These are phyloP conservation scores for Cichlasoma orientale DNA, from an alignment of 2,797 vertebrate genomes.

Conservation along the genomic window DNA sequence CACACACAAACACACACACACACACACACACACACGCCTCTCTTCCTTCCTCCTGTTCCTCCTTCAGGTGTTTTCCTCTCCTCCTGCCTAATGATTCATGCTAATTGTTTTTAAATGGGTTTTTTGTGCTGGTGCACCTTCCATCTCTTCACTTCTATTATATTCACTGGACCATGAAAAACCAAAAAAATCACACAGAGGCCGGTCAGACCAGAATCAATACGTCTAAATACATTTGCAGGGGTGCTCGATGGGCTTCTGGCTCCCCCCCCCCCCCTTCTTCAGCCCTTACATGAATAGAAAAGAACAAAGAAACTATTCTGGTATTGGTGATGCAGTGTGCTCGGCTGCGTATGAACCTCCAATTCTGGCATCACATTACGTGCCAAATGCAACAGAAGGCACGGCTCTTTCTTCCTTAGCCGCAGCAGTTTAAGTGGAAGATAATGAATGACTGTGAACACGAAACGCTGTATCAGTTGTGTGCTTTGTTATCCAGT, in stretches of 20 bases:
- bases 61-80: slow-evolving; percentile 60
- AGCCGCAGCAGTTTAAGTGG: slow-evolving; percentile 5
- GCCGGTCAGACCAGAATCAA: slow-evolving; percentile 52
- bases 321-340: not conserved
- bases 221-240: slow-evolving; percentile 50
- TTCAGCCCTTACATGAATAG: not conserved
- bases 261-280: not conserved
- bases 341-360: not conserved
- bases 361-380: not conserved
- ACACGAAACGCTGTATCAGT: slow-evolving; percentile 25
- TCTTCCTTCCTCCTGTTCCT: slow-evolving; percentile 24
- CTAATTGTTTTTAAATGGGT: slow-evolving; percentile 76
- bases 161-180: slow-evolving; percentile 51
- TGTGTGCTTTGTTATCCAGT: slow-evolving; percentile 31
- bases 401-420: slow-evolving; percentile 17
- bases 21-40: too few relatives aligned
- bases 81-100: slow-evolving; percentile 74
- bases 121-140: slow-evolving; percentile 38
- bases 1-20: too few relatives aligned
- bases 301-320: not conserved
- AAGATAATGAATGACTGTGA: slow-evolving; percentile 13
- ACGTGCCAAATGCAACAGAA: slow-evolving; percentile 37
- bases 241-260: not conserved
- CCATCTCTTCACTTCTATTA: slow-evolving; percentile 62
- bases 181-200: slow-evolving; percentile 40